These are phyloP conservation scores for Cyclophora albipunctata DNA, from an alignment of 2,888 invertebrate genomes.

Conservation along the genomic window DNA sequence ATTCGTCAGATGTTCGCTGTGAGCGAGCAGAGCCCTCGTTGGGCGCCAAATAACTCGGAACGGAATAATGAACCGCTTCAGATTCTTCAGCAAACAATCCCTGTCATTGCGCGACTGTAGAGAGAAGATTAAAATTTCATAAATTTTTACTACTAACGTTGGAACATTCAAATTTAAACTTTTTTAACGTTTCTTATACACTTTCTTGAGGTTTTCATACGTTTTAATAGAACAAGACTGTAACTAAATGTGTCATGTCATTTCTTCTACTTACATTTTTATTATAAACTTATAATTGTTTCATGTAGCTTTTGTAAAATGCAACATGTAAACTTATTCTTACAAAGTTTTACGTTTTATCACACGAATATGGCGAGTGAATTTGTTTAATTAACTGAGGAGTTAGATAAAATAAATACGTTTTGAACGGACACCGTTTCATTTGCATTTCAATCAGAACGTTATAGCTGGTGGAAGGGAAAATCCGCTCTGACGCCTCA, in stretches of 20 bases:
- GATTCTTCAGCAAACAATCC: conserved; percentile 53
- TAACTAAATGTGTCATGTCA: too few species aligned
- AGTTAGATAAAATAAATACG: conserved; percentile 63
- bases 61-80: conserved; percentile 56
- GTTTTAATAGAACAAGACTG: too few species aligned
- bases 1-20: conserved; percentile 45
- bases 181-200: background rate
- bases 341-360: too few species aligned
- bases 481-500: conserved; percentile 69
- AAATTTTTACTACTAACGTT: conserved; percentile 28
- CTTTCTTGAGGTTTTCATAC: too few species aligned
- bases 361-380: conserved; percentile 10
- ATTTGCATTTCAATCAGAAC: conserved; percentile 73
- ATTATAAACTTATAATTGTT: too few species aligned
- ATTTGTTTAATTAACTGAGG: conserved; percentile 53
- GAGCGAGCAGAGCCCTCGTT: conserved; percentile 42
- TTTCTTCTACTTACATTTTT: too few species aligned
- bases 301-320: too few species aligned
- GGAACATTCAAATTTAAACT: conserved; percentile 16
- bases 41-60: conserved; percentile 59
- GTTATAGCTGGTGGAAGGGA: conserved; percentile 69
- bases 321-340: too few species aligned
- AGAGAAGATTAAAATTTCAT: conserved; percentile 42
- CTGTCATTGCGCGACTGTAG: conserved; percentile 43
- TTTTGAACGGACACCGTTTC: conserved; percentile 65